Evolutionary conservation across 2,888 invertebrate species (phyloP), one percentile per base, ranked within the genome.

Genomic region (Epicampocera succincta): DNA sequence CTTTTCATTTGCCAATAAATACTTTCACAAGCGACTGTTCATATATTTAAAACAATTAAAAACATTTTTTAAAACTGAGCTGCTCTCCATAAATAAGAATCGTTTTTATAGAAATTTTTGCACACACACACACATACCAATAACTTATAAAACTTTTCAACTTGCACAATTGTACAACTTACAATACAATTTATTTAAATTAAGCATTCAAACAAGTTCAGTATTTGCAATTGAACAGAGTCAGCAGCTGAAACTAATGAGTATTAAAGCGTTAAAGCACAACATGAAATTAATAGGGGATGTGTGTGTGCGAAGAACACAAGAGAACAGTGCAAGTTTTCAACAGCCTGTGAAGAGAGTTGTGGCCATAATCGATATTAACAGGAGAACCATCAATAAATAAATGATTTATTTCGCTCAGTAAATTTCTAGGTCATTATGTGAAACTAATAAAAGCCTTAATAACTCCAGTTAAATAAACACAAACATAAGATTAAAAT

Each of bases 201-300:
- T 52, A 60, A 61, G 38, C 46, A 68, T 68, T 65, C 17, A 48
- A 63, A 58, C 65, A 65, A 56, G 48, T 50, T 65, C 29, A 71
- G 71, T 60, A 76, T 63, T 71, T 48, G 17, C 52, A 78, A 58
- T 38, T 65, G 58, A 58, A 25, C 38, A 13, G 56, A 65, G 25
- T 50, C 58, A 65, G 66, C 50, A 66, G 71, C 58, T 77, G 48
- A 66, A 78, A 44, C 38, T 44, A 72, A 50, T 66, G 46, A 58
- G 21, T 63, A 44, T 54, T 9, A 46, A 56, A 21, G 6, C 11
- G 13, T 11, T 46, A 11, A 66, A 42, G 5, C 8, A 33, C 15
- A 56, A 38, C 17, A 63, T 17, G 29, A 60, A 40, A 50, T 42
- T 38, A 25, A 48, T 17, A 8, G 38, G 3, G 21, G 21, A n/a